Evolutionary conservation across 2,113 vertebrate species (phyloP).

Genomic region (Gymnarchus niloticus): DNA sequence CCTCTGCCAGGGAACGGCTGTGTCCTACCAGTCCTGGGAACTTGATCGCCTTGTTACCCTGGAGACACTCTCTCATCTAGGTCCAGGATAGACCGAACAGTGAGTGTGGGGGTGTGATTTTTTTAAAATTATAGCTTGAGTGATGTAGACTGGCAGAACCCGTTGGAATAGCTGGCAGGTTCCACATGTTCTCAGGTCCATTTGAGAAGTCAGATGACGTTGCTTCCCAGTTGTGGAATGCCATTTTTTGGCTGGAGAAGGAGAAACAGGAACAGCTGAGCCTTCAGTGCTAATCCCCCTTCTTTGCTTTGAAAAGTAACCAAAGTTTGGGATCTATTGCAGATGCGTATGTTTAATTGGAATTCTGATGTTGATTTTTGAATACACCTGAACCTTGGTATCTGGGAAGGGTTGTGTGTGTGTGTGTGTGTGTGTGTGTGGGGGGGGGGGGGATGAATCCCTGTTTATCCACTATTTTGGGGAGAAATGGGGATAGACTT

Average conservation of each 20-base stretch:
- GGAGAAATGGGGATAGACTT: background rate
- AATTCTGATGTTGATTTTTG: background rate
- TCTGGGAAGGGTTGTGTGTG: background rate
- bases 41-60: background rate
- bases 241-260: conserved; percentile 41
- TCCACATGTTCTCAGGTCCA: background rate
- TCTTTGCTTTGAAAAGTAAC: background rate
- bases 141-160: background rate
- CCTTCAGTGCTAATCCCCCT: conserved; percentile 4
- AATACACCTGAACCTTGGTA: background rate
- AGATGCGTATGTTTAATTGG: background rate
- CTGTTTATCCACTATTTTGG: too few relatives aligned
- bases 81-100: background rate
- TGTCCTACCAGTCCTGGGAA: conserved; percentile 17
- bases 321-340: background rate
- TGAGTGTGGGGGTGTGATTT: background rate
- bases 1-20: conserved; percentile 10
- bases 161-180: background rate
- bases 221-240: conserved; percentile 38
- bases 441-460: too few relatives aligned
- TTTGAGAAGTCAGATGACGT: conserved; percentile 34
- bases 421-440: too few relatives aligned
- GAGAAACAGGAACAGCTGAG: conserved; percentile 58
- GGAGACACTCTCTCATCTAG: background rate
- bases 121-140: background rate